phyloP scores from a whole-genome alignment of 2,888 invertebrate species.

The Gymnoscelis rufifasciata region DNA sequence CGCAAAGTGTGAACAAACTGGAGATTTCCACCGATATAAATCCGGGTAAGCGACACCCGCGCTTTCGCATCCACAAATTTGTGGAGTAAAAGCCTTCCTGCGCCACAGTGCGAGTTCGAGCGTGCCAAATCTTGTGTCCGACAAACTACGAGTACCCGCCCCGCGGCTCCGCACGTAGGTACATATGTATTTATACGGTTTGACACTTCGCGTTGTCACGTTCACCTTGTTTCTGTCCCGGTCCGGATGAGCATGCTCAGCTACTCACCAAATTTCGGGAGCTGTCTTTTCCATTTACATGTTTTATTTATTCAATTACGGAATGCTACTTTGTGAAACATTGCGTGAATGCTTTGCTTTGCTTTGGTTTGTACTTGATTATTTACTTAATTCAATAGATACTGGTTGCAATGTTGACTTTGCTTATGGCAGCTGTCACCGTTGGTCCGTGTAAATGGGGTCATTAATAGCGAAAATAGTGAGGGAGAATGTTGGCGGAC shows the following conservation, averaged over 20 bases:
- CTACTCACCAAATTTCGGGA: constrained; percentile 16
- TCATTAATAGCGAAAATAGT: constrained; percentile 45
- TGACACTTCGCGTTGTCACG: constrained; percentile 33
- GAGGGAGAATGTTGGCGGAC: constrained; percentile 43
- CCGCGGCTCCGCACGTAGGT: no score
- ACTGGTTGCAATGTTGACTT: background rate
- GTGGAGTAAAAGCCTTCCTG: constrained; percentile 54
- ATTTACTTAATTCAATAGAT: background rate
- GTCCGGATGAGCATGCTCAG: constrained; percentile 18
- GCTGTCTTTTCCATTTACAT: constrained; percentile 14
- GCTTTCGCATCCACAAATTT: constrained; percentile 64
- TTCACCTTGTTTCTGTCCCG: constrained; percentile 22
- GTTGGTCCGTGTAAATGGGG: constrained; percentile 3
- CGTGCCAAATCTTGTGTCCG: constrained; percentile 48
- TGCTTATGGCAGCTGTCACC: background rate
- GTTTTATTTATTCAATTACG: constrained; percentile 11
- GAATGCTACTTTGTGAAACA: constrained; percentile 1
- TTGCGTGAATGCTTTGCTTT: constrained; percentile 1
- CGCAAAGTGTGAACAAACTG: constrained; percentile 63
- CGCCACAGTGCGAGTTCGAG: constrained; percentile 55
- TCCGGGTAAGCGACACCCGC: constrained; percentile 61
- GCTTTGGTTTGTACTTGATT: background rate
- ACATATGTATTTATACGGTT: constrained; percentile 36
- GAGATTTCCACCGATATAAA: constrained; percentile 71
- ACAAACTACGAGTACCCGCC: constrained; percentile 25